Base-by-base conservation (phyloP, 2,113 vertebrate genomes). In the Caloenas nicobarica region DNA sequence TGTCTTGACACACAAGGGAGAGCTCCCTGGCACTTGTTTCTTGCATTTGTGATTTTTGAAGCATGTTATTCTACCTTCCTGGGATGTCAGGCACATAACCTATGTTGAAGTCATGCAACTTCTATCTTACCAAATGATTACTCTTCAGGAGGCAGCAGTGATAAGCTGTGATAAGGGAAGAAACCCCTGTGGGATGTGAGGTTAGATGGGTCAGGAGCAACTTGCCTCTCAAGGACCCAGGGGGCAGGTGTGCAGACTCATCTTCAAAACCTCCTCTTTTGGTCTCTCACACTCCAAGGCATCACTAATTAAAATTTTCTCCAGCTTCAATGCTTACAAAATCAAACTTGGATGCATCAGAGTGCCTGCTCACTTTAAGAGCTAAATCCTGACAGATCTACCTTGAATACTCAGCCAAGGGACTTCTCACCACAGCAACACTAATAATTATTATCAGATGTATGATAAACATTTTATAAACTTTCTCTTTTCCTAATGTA, bases 1-100 rank as follows among this genome's bases (percentile, higher is more conserved):
- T 24, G 8, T 23, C 36, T 68, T 74, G 21, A 66, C 5, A 26
- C 6, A 34, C 1, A 38, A 29, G 0, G 1, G 7, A 5, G 16
- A 83, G 6, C 5, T 64, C 36, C 13, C 13, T 26, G 26, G 18
- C 28, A 44, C 28, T 26, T 58, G 3, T 6, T n/a, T 74, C 7
- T 54, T 91, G 58, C 0, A 24, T 42, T 4, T 66, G 9, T 0
- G 16, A 72, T 29, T 78, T 90, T 26, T 74, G 26, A 73, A 88
- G 24, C 21, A 53, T 1, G 3, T 65, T 65, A 29, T 88, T 82
- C 21, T 51, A 26, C 17, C 18, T 74, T 61, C 23, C 23, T 38
- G 25, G 9, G 24, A 21, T 31, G 29, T 70, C 17, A 70, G 56
- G 36, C 3, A 26, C 1, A 1, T 44, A 46, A 38, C 12, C 22